These are phyloP conservation scores for Toxotes chatareus DNA, from an alignment of 2,113 vertebrate genomes.

Conservation along the genomic window DNA sequence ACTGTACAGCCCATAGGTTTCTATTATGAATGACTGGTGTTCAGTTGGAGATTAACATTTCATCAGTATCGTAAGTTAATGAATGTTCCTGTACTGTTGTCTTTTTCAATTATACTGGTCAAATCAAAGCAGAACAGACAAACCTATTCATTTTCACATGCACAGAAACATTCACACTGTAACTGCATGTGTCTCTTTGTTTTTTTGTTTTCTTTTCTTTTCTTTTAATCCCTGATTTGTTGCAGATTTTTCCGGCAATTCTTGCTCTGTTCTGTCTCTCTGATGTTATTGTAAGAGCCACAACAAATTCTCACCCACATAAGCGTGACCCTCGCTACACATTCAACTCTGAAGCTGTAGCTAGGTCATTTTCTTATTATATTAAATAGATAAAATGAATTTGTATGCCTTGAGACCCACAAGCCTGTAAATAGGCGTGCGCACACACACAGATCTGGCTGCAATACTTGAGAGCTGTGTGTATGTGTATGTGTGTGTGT, in stretches of 20 bases:
- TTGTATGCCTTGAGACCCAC: neutral
- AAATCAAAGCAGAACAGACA: no score
- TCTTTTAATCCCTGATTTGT: no score
- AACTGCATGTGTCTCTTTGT: neutral
- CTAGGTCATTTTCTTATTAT: neutral
- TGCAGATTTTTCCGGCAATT: neutral
- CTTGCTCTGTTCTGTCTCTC: neutral
- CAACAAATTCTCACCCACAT: neutral
- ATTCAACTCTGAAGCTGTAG: neutral
- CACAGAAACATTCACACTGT: no score
- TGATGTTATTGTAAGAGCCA: neutral
- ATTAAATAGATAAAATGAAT: constrained; percentile 9
- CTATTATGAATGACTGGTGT: no score
- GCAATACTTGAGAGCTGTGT: constrained; percentile 26
- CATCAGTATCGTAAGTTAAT: no score
- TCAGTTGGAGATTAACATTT: no score
- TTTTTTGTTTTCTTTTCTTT: neutral
- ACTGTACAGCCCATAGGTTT: no score
- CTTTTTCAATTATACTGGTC: no score
- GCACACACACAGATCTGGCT: neutral
- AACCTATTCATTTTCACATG: no score
- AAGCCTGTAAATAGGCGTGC: neutral
- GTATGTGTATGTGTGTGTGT: neutral
- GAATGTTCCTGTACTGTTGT: no score
- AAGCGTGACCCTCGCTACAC: neutral